These are phyloP conservation scores for Cydia splendana DNA, from an alignment of 1,140 invertebrate genomes.

Conservation along the genomic window DNA sequence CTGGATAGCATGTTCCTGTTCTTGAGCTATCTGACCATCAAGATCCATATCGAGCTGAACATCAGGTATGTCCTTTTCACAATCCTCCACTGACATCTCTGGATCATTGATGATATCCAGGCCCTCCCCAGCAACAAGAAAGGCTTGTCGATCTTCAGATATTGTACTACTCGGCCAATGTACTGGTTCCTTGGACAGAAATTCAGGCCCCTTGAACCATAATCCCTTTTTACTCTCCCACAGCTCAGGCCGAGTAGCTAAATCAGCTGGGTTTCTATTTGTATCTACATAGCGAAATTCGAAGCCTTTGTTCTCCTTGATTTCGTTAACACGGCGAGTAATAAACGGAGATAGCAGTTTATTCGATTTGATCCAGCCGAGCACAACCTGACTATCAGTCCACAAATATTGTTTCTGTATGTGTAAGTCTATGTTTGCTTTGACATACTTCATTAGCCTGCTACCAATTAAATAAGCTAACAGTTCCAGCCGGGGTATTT, in stretches of 20 bases:
- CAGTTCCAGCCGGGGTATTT: conserved; percentile 23
- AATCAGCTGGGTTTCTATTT: conserved; percentile 16
- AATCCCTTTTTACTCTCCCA: not conserved
- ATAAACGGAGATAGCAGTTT: no score
- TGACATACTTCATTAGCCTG: conserved; percentile 15
- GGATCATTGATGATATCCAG: not conserved
- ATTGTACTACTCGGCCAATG: not conserved
- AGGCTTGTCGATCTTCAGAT: no score
- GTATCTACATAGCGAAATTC: not conserved
- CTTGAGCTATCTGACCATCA: not conserved
- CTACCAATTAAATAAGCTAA: conserved; percentile 5
- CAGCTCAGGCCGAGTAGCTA: not conserved
- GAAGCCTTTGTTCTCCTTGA: no score
- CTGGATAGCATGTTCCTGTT: not conserved
- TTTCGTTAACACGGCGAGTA: no score
- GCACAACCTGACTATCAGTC: conserved; percentile 23
- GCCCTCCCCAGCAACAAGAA: no score
- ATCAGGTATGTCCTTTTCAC: not conserved
- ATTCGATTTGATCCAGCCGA: not conserved
- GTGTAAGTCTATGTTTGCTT: not conserved
- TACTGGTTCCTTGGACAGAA: not conserved
- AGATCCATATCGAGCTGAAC: no score
- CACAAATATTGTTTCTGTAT: conserved; percentile 11
- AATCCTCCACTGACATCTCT: not conserved
- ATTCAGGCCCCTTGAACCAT: conserved; percentile 16